phyloP scores from a whole-genome alignment of 1,140 invertebrate genomes.

The Globodera rostochiensis region DNA sequence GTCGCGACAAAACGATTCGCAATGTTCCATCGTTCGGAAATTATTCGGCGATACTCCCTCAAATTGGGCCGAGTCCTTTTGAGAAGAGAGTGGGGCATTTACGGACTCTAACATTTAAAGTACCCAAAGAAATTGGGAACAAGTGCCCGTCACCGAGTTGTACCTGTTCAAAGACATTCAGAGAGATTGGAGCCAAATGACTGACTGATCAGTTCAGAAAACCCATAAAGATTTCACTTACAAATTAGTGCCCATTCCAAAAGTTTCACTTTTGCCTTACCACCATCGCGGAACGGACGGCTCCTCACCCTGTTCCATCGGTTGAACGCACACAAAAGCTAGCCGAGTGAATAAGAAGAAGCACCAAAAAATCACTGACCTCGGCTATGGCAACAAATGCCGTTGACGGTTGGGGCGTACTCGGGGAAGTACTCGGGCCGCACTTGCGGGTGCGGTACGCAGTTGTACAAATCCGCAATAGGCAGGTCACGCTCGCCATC shows the following conservation, averaged over 20 bases:
- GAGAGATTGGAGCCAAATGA: background rate
- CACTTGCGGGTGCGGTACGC: constrained; percentile 59
- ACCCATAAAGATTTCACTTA: too few relatives aligned
- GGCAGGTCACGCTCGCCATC: constrained; percentile 59
- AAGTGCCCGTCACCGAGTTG: constrained; percentile 55
- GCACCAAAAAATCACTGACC: constrained; percentile 3
- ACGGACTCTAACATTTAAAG: background rate
- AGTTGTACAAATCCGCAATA: constrained; percentile 63
- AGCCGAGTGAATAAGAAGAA: constrained; percentile 1
- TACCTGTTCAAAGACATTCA: background rate
- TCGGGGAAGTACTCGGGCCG: constrained; percentile 59
- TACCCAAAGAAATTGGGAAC: constrained; percentile 59
- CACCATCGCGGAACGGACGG: constrained; percentile 62
- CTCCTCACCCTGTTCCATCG: constrained; percentile 63
- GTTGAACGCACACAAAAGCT: constrained; percentile 62
- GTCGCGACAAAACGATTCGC: constrained; percentile 61
- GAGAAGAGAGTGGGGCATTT: background rate
- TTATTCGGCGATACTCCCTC: constrained; percentile 62
- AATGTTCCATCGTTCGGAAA: constrained; percentile 60
- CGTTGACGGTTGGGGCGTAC: constrained; percentile 59
- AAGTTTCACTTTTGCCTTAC: constrained; percentile 48
- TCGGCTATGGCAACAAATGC: constrained; percentile 60
- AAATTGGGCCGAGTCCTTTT: constrained; percentile 49
- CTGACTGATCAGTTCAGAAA: too few relatives aligned
- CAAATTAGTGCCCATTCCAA: too few relatives aligned